Evolutionary conservation across 2,888 invertebrate species (phyloP), one percentile per base, ranked within the genome.

Genomic region (Keiferia lycopersicella): DNA sequence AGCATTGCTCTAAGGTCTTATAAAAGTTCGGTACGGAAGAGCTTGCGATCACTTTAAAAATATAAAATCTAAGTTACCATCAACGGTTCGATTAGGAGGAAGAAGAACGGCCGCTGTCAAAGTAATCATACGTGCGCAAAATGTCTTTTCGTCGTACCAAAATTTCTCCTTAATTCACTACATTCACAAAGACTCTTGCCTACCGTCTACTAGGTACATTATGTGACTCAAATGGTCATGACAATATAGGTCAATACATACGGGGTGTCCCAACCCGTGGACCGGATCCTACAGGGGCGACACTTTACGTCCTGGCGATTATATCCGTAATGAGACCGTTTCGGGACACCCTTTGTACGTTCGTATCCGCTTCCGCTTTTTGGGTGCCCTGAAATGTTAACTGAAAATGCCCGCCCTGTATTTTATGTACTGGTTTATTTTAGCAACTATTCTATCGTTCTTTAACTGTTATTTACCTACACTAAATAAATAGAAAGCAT

Each of bases 301-400:
- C 63, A 65, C 61, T 65, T 63, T 62, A 60, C 59, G 58, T 53
- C 56, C 48, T 64, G 57, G 50, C 62, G 65, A 60, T 63, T 60
- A 56, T 56, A 16, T 20, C 45, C 26, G 30, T 65, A 63, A 63
- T 62, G 63, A 65, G 65, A 10, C 60, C 62, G 60, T 59, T 65
- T 65, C 60, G 45, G 68, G 61, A 65, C 66, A 62, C 68, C 67
- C 73, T 73, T 75, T 75, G 73, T 73, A 65, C 69, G 67, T 67
- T 67, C 68, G 73, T 75, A 75, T 75, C 74, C 73, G 72, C 63
- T 69, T 67, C 66, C 62, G 66, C 48, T 48, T 48, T 58, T 58
- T 58, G 58, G 39, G 39, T 18, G 38, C 39, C 48, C 56, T 56
- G 56, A 58, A 58, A 58, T 58, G 58, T 58, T 58, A 56, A 56